Conservation (phyloP, 2,888 invertebrate species). For the Schizotus pectinicornis region DNA sequence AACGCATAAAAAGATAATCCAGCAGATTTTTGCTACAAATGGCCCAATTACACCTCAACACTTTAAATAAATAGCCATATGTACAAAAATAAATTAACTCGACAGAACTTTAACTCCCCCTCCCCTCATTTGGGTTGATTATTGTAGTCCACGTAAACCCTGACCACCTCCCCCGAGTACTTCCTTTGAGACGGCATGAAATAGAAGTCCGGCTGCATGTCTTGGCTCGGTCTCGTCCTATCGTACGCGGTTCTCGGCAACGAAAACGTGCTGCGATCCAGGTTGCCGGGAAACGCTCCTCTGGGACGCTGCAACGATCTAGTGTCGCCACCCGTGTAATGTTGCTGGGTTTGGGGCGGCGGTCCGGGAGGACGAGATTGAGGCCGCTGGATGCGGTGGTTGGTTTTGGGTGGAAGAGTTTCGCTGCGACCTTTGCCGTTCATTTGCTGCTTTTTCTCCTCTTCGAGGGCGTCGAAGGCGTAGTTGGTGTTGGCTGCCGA, state of each 20-base stretch:
- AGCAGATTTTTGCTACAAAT: constrained; percentile 12
- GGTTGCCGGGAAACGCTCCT: constrained; percentile 52
- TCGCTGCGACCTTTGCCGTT: constrained; percentile 46
- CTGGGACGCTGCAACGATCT: constrained; percentile 67
- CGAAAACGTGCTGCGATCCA: constrained; percentile 75
- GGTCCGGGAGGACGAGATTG: constrained; percentile 51
- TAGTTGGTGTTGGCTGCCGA: constrained; percentile 84
- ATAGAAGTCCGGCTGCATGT: constrained; percentile 85
- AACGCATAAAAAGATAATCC: constrained; percentile 13
- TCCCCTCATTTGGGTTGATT: constrained; percentile 66
- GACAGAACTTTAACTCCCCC: background rate
- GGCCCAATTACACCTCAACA: constrained; percentile 4
- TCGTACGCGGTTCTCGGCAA: constrained; percentile 72
- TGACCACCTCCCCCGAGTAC: constrained; percentile 88
- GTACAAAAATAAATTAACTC: constrained; percentile 23
- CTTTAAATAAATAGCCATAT: constrained; percentile 22
- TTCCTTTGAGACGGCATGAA: constrained; percentile 95
- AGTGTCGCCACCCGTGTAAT: constrained; percentile 66
- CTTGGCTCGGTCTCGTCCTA: constrained; percentile 48
- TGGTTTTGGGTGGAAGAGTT: constrained; percentile 45
- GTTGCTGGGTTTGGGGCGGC: constrained; percentile 24
- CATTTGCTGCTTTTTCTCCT: constrained; percentile 66
- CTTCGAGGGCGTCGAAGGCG: constrained; percentile 87
- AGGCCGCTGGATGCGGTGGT: constrained; percentile 43
- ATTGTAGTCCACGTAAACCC: constrained; percentile 83